Base-by-base conservation (phyloP, 2,797 vertebrate genomes). In the Cheirogaleus major region DNA sequence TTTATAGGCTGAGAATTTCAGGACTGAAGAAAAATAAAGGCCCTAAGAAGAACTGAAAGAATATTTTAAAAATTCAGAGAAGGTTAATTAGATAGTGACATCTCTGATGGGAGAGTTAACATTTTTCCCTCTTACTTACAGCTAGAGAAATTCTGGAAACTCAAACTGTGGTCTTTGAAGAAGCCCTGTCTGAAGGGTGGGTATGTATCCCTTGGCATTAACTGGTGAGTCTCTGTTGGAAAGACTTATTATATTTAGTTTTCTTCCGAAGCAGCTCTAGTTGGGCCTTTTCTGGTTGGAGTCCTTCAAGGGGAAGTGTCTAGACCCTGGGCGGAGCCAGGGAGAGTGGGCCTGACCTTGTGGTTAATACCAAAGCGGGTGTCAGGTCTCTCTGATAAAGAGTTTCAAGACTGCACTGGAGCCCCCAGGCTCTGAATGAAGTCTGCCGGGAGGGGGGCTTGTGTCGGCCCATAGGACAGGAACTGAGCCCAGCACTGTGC, bases 1-100 rank as follows among this genome's bases (percentile, higher is more conserved):
- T 76, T 91, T 87, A 92, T 35, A 89, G 55, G 84, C 4, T 93
- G 59, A 86, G 72, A 75, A n/a, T 73, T 82, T 86, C 9, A 85
- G 32, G 41, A 55, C 48, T 41, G 18, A 72, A 73, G 78, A 27
- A 81, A 45, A 81, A 50, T 11, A 83, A 82, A 67, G 50, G 27
- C 32, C 73, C 9, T 78, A 69, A 32, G 75, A 73, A 95, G 43
- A 79, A 79, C 17, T 57, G 2, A 52, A 81, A 93, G 27, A 65
- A 92, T 43, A 79, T 59, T 79, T 32, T 0, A 17, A 27, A 85
- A 87, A 25, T 38, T 75, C 67, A 45, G 72, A 70, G 50, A 57
- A 35, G 25, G 13, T 63, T 45, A 79, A 57, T 30, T 78, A 65
- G 30, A 85, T 7, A 70, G 67, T 57, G 65, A 84, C 5, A 52